phyloP scores from a whole-genome alignment of 2,888 invertebrate species.

The Acrobasis repandana region DNA sequence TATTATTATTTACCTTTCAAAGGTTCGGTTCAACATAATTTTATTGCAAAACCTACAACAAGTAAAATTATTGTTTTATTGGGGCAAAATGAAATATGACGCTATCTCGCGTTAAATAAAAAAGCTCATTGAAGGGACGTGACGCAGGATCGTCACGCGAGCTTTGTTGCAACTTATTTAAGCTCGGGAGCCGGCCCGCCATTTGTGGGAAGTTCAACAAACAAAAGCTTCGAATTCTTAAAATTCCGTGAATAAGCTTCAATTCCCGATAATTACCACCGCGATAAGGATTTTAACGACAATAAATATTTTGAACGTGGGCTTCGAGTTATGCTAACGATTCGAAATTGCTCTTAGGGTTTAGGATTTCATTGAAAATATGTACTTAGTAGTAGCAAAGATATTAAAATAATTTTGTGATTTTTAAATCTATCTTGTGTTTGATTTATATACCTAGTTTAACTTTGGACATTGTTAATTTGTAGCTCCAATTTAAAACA shows the following conservation, averaged over 20 bases:
- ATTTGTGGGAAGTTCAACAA: constrained; percentile 40
- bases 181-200: constrained; percentile 34
- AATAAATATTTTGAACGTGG: background rate
- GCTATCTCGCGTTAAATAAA: constrained; percentile 56
- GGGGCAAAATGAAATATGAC: background rate
- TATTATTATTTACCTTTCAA: too few species aligned
- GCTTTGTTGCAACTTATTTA: constrained; percentile 59
- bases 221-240: constrained; percentile 33
- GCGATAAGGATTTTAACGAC: background rate
- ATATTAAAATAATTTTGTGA: too few species aligned
- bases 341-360: background rate
- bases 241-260: constrained; percentile 13
- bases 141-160: constrained; percentile 47
- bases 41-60: too few species aligned
- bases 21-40: too few species aligned
- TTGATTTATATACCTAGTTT: too few species aligned
- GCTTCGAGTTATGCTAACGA: background rate
- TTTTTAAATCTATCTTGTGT: too few species aligned
- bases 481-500: too few species aligned
- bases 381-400: too few species aligned
- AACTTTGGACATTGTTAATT: too few species aligned
- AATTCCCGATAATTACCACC: constrained; percentile 6
- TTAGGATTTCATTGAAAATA: too few species aligned
- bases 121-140: constrained; percentile 62
- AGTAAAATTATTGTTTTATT: background rate